Percentiles rank a stretch among this genome's conserved stretches.
Conservation (phyloP, 23 tunicate genomes). For the Styela clava region DNA sequence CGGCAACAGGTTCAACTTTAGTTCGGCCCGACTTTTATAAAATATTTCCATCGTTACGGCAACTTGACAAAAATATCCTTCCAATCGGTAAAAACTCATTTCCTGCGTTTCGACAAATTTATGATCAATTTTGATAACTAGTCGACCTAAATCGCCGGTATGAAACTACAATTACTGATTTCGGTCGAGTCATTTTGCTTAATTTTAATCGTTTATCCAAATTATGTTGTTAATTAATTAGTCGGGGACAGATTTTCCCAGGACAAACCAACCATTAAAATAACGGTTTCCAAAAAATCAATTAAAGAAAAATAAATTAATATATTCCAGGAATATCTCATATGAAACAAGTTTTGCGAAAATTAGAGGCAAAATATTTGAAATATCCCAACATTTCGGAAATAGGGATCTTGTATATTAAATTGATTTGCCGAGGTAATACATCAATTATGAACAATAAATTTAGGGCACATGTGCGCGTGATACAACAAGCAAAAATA, state of each 20-base stretch:
- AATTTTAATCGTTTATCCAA: neutral
- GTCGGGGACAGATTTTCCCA: neutral
- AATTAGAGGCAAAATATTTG: too few species aligned
- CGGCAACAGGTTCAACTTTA: too few species aligned
- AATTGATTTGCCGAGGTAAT: too few species aligned
- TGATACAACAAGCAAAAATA: too few species aligned
- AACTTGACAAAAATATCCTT: neutral
- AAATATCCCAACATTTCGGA: too few species aligned
- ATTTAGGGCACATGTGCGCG: too few species aligned
- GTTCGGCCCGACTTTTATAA: too few species aligned
- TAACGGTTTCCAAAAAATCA: neutral
- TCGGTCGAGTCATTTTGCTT: neutral
- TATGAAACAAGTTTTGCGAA: too few species aligned
- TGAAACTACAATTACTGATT: neutral
- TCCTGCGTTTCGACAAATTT: neutral
- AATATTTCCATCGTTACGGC: too few species aligned
- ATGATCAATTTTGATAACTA: neutral
- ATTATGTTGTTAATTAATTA: neutral
- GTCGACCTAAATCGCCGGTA: neutral
- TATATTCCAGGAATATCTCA: neutral
- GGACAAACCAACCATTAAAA: neutral
- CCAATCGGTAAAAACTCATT: neutral
- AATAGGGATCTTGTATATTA: too few species aligned
- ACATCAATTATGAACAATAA: too few species aligned
- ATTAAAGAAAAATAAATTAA: too few species aligned